Evolutionary conservation across 2,797 vertebrate genomes (phyloP), one percentile per base, ranked within the genome.

Genomic region (Urophycis tenuis): DNA sequence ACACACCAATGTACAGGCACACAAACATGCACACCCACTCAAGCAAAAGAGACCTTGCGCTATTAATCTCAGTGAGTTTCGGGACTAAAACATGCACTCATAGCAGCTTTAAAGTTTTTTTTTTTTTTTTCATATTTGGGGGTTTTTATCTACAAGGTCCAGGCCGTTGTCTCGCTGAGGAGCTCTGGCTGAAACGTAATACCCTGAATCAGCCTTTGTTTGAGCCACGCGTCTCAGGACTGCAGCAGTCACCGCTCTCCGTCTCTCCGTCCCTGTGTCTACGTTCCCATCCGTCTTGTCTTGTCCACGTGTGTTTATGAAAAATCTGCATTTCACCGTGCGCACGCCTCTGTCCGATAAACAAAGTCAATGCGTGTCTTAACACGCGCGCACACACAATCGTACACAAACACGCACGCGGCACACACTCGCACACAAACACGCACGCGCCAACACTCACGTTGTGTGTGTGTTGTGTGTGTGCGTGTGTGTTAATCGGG

Each of bases 171-270:
- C 83, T 83, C 78, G 80, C 78, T 86, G 80, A 77, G 82, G 67
- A 82, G 80, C 79, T 79, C 82, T 78, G 74, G 85, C 79, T 79
- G 77, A 84, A 82, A 86, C 86, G 87, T 87, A 80, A 88, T 89
- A 87, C 80, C 84, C 84, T 80, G 85, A 87, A 88, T 91, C 87
- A 88, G 86, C 87, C 86, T 87, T 91, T 83, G 87, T 83, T 83
- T 78, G 83, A 87, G 83, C 81, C 85, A 82, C 84, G 3, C 29
- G 60, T 67, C 60, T 81, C 33, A 81, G 5, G 88, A 79, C 84
- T 82, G 84, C 76, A 75, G 39, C 34, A 35, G 5, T 31, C 49
- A n/a, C 45, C 10, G 32, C 53, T 67, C 9, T 75, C 49, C 35
- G 17, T 67, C 49, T 67, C 31, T 34, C 49, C n/a, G n/a, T n/a